phyloP scores from a whole-genome alignment of 2,797 vertebrate species.

The Hypotaenidia philippensis region DNA sequence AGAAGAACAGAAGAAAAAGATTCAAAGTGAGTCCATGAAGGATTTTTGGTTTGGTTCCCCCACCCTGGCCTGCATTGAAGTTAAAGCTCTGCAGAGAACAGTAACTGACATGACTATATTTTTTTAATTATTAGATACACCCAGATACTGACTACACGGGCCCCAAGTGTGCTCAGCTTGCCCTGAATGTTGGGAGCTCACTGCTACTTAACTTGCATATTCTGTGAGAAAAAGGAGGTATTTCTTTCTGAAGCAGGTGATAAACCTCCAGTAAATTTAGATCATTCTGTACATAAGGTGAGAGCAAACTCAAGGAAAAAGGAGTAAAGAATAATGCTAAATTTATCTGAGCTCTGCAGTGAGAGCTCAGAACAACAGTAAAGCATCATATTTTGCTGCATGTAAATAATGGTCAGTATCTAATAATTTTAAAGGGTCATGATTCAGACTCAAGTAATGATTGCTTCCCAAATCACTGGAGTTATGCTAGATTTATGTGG shows the following conservation, averaged over 20 bases:
- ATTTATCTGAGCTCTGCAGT: background rate
- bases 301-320: slow-evolving; percentile 1
- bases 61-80: background rate
- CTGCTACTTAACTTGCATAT: slow-evolving; percentile 1
- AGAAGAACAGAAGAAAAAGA: background rate
- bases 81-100: slow-evolving; percentile 17
- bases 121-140: slow-evolving; percentile 33
- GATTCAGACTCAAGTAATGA: background rate
- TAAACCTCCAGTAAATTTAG: slow-evolving; percentile 45
- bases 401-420: background rate
- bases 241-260: slow-evolving; percentile 14
- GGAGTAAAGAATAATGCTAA: background rate
- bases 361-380: background rate
- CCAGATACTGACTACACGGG: background rate
- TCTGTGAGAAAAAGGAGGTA: slow-evolving; percentile 23
- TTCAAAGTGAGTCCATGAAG: background rate
- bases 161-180: background rate
- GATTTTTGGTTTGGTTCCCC: background rate
- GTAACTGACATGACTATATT: background rate
- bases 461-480: background rate
- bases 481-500: background rate
- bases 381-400: background rate
- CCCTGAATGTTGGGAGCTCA: background rate
- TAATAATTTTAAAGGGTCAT: background rate
- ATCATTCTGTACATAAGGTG: background rate